phyloP scores from a whole-genome alignment of 2,888 invertebrate species.

The Hirtodrosophila duncani region DNA sequence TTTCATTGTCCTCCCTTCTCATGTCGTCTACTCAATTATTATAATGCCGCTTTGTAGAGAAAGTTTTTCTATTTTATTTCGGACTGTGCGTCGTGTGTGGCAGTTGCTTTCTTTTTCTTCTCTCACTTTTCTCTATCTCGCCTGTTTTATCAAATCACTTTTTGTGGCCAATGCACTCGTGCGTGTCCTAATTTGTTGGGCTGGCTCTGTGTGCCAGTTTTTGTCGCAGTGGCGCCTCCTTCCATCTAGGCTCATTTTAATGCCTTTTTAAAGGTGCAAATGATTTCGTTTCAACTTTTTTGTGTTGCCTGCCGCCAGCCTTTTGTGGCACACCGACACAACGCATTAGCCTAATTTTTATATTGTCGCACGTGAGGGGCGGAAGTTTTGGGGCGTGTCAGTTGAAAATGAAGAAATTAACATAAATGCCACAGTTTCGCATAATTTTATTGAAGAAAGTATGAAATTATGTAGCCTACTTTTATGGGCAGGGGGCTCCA shows the following conservation, averaged over 20 bases:
- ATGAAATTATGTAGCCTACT: constrained; percentile 15
- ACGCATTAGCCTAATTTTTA: constrained; percentile 47
- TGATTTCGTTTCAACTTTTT: constrained; percentile 37
- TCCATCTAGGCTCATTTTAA: constrained; percentile 41
- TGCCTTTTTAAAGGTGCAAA: constrained; percentile 64
- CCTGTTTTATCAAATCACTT: constrained; percentile 50
- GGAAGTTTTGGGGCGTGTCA: neutral
- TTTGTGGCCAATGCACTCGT: constrained; percentile 61
- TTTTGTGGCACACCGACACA: constrained; percentile 15
- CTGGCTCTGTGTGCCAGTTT: constrained; percentile 8
- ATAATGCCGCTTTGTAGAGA: constrained; percentile 38
- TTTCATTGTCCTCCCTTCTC: no score
- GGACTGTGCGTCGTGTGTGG: constrained; percentile 1
- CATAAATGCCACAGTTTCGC: constrained; percentile 38
- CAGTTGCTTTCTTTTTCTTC: neutral
- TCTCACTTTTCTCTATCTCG: neutral
- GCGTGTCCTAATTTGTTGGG: constrained; percentile 64
- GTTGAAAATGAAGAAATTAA: constrained; percentile 50
- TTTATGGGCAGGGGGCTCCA: constrained; percentile 5
- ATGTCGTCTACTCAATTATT: constrained; percentile 58
- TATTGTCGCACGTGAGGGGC: constrained; percentile 29
- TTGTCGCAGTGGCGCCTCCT: constrained; percentile 38
- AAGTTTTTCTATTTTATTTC: constrained; percentile 22
- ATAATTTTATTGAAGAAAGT: constrained; percentile 5
- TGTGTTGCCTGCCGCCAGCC: neutral